Evolutionary conservation across 2,113 vertebrate species (phyloP).

Genomic region (Phocoena sinus): DNA sequence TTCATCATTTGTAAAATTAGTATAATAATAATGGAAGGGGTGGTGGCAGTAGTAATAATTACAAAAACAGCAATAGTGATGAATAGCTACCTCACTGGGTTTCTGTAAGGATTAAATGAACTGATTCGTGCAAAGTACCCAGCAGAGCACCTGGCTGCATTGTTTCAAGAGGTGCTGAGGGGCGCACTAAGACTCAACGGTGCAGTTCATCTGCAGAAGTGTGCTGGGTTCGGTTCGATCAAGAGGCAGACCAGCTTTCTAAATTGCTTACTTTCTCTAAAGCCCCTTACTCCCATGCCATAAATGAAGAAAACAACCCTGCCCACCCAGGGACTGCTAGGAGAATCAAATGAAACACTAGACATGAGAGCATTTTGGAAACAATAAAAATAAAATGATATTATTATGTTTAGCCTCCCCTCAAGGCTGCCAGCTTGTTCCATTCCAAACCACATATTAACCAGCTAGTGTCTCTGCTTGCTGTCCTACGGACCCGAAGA

Average conservation of each 20-base stretch:
- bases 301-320: background rate
- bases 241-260: background rate
- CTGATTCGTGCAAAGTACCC: background rate
- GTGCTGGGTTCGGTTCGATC: background rate
- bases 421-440: background rate
- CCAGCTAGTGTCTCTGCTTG: background rate
- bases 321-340: background rate
- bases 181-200: accelerated
- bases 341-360: background rate
- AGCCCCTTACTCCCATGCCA: background rate
- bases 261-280: background rate
- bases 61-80: background rate
- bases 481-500: background rate
- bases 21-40: background rate
- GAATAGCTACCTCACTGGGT: background rate
- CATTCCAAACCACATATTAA: background rate
- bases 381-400: background rate
- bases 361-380: slow-evolving; percentile 14
- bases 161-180: background rate
- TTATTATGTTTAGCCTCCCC: background rate
- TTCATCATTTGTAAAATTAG: background rate
- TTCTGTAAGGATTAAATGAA: background rate
- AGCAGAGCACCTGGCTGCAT: background rate
- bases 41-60: background rate
- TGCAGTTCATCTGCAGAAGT: background rate